Percentiles rank a stretch among this genome's conserved stretches.
Evolutionary conservation across 2,888 invertebrate species (phyloP).

Genomic region (Leptopilina myrica): DNA sequence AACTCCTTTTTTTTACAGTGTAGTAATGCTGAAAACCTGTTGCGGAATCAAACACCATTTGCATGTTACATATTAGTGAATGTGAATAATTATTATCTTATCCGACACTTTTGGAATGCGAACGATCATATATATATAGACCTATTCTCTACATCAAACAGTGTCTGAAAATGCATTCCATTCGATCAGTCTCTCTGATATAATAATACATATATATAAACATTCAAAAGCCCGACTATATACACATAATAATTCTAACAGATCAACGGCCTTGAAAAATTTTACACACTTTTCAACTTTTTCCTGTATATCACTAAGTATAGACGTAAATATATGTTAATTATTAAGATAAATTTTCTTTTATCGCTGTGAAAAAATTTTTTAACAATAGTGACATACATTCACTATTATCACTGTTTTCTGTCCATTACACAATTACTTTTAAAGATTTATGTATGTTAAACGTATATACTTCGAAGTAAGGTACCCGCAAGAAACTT

Average conservation of each 20-base stretch:
- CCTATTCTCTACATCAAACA: conserved; percentile 18
- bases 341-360: too few species aligned
- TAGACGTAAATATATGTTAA: too few species aligned
- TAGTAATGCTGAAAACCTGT: conserved; percentile 36
- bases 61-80: conserved; percentile 30
- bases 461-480: too few species aligned
- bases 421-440: too few species aligned
- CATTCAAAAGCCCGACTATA: too few species aligned
- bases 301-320: neutral
- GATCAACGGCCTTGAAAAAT: conserved; percentile 16
- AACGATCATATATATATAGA: neutral
- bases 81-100: conserved; percentile 36
- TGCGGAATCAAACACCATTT: conserved; percentile 23
- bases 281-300: neutral
- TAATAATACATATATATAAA: neutral
- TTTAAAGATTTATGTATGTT: too few species aligned
- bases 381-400: too few species aligned
- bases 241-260: neutral
- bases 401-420: too few species aligned
- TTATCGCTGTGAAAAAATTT: too few species aligned
- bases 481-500: too few species aligned
- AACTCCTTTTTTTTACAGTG: too few species aligned
- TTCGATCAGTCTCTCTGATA: conserved; percentile 25
- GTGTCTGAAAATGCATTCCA: conserved; percentile 20
- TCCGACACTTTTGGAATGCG: conserved; percentile 30